Base-by-base conservation (phyloP, 2,113 vertebrate species). In the Thomomys bottae region DNA sequence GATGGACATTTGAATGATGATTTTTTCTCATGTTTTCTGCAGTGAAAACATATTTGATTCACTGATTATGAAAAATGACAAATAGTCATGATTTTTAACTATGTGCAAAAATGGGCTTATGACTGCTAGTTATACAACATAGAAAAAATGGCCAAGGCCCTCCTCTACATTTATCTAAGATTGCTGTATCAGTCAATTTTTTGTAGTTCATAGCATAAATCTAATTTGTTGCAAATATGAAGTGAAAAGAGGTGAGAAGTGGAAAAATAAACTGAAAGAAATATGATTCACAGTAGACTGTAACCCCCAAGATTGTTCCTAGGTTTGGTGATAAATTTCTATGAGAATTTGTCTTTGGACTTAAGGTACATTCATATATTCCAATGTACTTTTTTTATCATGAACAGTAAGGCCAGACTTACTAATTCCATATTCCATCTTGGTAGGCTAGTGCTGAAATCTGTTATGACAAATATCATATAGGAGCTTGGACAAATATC, bases 21-120 rank as follows among this genome's bases (percentile, higher is more conserved):
- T 84, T 83, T 87, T 90, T 79, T 93, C 36, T 87, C 54, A 34
- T 32, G 32, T 92, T 89, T 94, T 84, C 70, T 89, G 11, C 14
- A 71, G 36, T 88, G 24, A 81, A 73, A 93, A 75, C 90, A 26
- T 87, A 21, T 81, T 88, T 84, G 68, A 68, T 67, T 84, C 89
- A n/a, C 1, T 84, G 54, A 82, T 89, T 87, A 34, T 79, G 32
- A 91, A 92, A 93, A 90, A 82, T 89, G 32, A 14, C 68, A 95
- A 30, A 59, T 93, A 81, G 24, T 76, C 8, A 32, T 78, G 42
- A 68, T 38, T 17, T 86, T 84, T 91, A 87, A 89, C 87, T 84
- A 72, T 18, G 84, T 92, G 36, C 54, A 57, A 90, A 90, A 90
- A 30, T 81, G 30, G 49, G 32, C 30, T 79, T 57, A 42, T 75